A percentile compares a stretch with the other conserved stretches of the same genome.
Evolutionary conservation across 2,797 vertebrate genomes (phyloP).

Genomic region (Thamnophis elegans): DNA sequence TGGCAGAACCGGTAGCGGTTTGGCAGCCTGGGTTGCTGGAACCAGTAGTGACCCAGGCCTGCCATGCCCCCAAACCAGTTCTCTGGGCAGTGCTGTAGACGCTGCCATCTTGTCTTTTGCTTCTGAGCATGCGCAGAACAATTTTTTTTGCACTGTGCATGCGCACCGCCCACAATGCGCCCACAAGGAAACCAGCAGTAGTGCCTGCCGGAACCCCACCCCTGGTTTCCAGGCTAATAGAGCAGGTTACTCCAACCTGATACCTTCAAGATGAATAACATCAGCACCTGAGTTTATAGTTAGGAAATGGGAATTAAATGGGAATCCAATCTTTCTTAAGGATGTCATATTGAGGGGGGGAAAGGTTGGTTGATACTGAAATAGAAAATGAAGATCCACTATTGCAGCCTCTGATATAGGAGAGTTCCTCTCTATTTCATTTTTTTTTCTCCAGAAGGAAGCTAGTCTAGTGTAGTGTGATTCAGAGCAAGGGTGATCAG

Average conservation of each 20-base stretch:
- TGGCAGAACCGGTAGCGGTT: too few relatives aligned
- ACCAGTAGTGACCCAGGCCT: too few relatives aligned
- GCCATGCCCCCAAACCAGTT: too few relatives aligned
- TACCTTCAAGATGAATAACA: neutral
- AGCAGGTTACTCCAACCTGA: neutral
- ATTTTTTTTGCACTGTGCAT: too few relatives aligned
- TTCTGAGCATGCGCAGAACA: too few relatives aligned
- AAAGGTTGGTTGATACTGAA: neutral
- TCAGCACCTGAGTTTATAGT: neutral
- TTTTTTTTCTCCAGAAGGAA: neutral
- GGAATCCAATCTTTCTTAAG: neutral
- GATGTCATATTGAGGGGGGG: rapidly evolving
- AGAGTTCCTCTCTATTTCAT: neutral
- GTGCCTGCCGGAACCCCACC: too few relatives aligned
- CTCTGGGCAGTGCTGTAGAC: too few relatives aligned
- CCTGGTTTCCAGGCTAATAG: neutral
- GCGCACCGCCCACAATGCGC: too few relatives aligned
- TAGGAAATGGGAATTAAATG: neutral
- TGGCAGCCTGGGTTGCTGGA: too few relatives aligned
- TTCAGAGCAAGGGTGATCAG: constrained; percentile 6
- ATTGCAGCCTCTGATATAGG: neutral
- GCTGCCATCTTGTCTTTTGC: too few relatives aligned
- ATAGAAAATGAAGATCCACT: neutral
- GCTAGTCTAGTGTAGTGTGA: neutral
- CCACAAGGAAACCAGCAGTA: too few relatives aligned